Conservation (phyloP, 1,140 invertebrate genomes). For the Protaetia brevitarsis region DNA sequence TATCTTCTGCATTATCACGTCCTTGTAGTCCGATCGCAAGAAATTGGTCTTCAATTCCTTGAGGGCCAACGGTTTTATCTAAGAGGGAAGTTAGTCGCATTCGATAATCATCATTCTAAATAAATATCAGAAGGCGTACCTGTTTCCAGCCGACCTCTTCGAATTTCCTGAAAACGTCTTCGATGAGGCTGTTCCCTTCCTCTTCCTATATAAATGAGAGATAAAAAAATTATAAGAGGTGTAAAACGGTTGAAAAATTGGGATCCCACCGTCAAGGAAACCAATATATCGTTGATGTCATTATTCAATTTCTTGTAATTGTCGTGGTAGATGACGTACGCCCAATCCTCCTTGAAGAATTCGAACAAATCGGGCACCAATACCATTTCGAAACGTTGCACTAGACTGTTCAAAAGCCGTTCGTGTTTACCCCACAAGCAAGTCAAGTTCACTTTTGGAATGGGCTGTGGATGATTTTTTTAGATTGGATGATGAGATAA, state of each 20-base stretch:
- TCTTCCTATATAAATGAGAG: not conserved
- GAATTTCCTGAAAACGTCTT: not conserved
- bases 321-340: slow-evolving; percentile 59
- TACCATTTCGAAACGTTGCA: slow-evolving; percentile 53
- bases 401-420: slow-evolving; percentile 57
- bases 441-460: slow-evolving; percentile 45
- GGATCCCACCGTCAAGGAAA: not conserved
- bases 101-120: not conserved
- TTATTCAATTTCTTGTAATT: slow-evolving; percentile 47
- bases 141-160: not conserved
- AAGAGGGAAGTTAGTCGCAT: not conserved
- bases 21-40: not conserved
- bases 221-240: not conserved
- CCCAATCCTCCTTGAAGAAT: slow-evolving; percentile 62
- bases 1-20: not conserved
- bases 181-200: not conserved
- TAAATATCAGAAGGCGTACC: not conserved
- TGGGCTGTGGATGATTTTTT: not conserved
- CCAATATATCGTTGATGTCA: slow-evolving; percentile 10
- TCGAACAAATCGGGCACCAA: slow-evolving; percentile 58
- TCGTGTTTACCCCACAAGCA: slow-evolving; percentile 64
- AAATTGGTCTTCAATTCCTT: not conserved
- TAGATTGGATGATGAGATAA: not conserved
- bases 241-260: not conserved
- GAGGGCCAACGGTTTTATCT: not conserved